Percentiles rank a stretch among this genome's conserved stretches.
These are phyloP conservation scores for Triops cancriformis DNA, from an alignment of 1,140 invertebrate genomes.

Conservation along the genomic window DNA sequence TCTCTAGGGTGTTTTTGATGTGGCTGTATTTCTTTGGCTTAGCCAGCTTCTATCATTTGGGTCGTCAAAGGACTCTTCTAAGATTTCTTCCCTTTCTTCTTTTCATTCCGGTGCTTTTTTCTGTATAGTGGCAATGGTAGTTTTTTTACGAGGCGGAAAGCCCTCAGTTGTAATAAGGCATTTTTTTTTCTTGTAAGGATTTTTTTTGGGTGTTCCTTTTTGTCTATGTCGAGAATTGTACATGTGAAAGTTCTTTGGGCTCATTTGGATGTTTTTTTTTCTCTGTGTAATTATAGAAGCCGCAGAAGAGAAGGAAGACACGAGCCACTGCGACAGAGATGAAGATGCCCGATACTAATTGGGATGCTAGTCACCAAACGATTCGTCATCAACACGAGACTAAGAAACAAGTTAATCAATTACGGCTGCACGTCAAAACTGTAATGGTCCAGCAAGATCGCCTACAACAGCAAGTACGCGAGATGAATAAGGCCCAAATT, in stretches of 20 bases:
- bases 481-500: slow-evolving; percentile 20
- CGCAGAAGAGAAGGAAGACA: slow-evolving; percentile 15
- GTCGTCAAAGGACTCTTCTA: no score
- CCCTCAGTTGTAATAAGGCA: no score
- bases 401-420: slow-evolving; percentile 20
- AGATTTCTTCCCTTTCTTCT: no score
- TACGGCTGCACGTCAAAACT: slow-evolving; percentile 25
- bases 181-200: no score
- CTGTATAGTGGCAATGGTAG: no score
- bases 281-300: slow-evolving; percentile 3
- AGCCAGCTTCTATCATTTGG: no score
- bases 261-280: not conserved
- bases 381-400: slow-evolving; percentile 24
- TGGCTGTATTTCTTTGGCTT: not conserved
- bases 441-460: slow-evolving; percentile 22
- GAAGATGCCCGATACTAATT: not conserved
- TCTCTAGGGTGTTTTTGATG: not conserved
- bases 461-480: slow-evolving; percentile 20
- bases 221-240: no score
- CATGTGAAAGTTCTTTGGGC: no score
- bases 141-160: no score
- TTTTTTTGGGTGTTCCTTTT: no score
- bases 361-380: not conserved
- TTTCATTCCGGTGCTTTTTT: no score
- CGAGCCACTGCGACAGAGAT: not conserved